Evolutionary conservation across 2,888 invertebrate species (phyloP).

Genomic region (Pelosia muscerda): DNA sequence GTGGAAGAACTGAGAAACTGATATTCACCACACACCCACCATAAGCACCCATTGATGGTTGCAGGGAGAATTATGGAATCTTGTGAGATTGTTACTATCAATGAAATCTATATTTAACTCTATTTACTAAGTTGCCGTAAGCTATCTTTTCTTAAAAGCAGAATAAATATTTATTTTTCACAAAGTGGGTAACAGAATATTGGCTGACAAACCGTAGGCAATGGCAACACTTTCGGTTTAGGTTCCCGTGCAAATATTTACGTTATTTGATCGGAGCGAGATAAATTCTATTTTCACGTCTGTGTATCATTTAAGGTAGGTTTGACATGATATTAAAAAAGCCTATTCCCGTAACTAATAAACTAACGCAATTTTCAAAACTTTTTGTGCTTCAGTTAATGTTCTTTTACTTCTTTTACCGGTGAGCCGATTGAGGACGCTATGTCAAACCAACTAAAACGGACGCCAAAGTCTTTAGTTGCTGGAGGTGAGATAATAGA

Average conservation of each 20-base stretch:
- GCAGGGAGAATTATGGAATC: no score
- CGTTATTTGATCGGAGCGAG: background rate
- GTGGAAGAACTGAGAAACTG: no score
- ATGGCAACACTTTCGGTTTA: background rate
- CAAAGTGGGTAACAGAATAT: background rate
- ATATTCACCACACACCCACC: no score
- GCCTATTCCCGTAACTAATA: no score
- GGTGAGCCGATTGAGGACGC: no score
- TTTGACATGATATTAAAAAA: background rate
- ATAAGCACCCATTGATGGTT: no score
- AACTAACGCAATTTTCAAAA: no score
- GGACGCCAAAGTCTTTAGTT: no score
- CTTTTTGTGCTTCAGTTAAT: no score
- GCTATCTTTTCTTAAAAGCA: background rate
- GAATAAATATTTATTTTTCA: background rate
- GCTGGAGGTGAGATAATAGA: no score
- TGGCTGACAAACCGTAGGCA: background rate
- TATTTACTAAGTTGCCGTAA: background rate
- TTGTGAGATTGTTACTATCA: background rate
- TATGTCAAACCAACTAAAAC: no score
- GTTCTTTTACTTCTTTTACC: no score
- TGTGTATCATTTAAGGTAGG: background rate
- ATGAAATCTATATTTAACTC: background rate
- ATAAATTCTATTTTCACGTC: background rate
- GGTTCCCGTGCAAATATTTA: background rate